Conservation (phyloP, 2,797 vertebrate species). For the Scarus forsteni region DNA sequence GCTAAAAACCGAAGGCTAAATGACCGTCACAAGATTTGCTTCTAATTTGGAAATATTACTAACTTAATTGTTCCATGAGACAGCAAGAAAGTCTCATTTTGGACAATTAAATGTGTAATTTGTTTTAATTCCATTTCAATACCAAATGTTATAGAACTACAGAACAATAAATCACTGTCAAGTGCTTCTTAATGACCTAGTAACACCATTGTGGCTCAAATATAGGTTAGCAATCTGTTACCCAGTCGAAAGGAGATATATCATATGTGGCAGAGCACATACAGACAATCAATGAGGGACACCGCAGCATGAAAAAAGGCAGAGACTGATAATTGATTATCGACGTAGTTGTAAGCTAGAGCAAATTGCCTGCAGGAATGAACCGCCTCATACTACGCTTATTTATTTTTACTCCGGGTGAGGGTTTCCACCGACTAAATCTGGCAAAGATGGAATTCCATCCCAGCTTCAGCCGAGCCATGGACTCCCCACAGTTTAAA, state of each 20-base stretch:
- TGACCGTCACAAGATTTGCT: no score
- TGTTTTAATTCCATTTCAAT: slow-evolving; percentile 28
- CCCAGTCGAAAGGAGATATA: slow-evolving; percentile 10
- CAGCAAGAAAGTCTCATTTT: no score
- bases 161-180: slow-evolving; percentile 53
- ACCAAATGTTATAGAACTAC: slow-evolving; percentile 12
- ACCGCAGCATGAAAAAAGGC: slow-evolving; percentile 21
- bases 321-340: slow-evolving; percentile 70
- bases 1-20: no score
- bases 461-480: slow-evolving; percentile 52
- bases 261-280: slow-evolving; percentile 30
- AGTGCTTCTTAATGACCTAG: slow-evolving; percentile 45
- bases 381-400: slow-evolving; percentile 23
- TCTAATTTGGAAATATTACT: no score
- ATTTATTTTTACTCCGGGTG: background rate
- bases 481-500: slow-evolving; percentile 61
- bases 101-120: background rate
- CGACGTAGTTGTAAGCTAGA: slow-evolving; percentile 67
- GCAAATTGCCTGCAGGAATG: slow-evolving; percentile 45
- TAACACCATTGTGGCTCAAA: slow-evolving; percentile 47
- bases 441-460: slow-evolving; percentile 66
- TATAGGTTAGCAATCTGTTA: slow-evolving; percentile 68
- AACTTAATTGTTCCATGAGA: no score
- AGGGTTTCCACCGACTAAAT: slow-evolving; percentile 47
- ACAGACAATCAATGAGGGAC: slow-evolving; percentile 50